phyloP scores from a whole-genome alignment of 2,113 vertebrate species.

The Meriones unguiculatus region DNA sequence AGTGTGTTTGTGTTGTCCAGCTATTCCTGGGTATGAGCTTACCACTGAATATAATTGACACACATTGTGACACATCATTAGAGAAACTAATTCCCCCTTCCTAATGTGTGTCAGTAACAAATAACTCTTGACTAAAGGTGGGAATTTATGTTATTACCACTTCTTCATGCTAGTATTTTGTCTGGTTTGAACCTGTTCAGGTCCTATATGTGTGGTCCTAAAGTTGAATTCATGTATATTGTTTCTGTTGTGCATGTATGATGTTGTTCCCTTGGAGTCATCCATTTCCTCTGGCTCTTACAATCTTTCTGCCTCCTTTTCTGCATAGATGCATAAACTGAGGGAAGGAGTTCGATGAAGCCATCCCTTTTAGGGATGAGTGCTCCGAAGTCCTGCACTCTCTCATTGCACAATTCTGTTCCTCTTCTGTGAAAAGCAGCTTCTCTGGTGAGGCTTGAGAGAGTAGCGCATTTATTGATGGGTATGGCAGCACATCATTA shows the following conservation, averaged over 20 bases:
- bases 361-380: background rate
- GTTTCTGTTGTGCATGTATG: background rate
- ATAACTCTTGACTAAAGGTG: background rate
- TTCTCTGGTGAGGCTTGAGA: background rate
- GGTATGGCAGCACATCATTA: background rate
- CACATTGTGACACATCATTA: no score
- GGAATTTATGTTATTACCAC: background rate
- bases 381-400: background rate
- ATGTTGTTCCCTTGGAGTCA: background rate
- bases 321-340: background rate
- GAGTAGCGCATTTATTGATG: background rate
- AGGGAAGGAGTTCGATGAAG: background rate
- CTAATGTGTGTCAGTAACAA: background rate
- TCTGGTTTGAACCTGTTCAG: background rate
- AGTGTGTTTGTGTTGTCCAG: background rate
- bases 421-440: background rate
- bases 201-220: no score
- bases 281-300: background rate
- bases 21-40: background rate
- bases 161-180: background rate
- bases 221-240: background rate
- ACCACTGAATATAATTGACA: background rate
- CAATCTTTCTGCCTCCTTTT: background rate
- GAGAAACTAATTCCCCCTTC: background rate
- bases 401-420: background rate